These are phyloP conservation scores for Ciconia maguari DNA, from an alignment of 2,113 vertebrate species.

Conservation along the genomic window DNA sequence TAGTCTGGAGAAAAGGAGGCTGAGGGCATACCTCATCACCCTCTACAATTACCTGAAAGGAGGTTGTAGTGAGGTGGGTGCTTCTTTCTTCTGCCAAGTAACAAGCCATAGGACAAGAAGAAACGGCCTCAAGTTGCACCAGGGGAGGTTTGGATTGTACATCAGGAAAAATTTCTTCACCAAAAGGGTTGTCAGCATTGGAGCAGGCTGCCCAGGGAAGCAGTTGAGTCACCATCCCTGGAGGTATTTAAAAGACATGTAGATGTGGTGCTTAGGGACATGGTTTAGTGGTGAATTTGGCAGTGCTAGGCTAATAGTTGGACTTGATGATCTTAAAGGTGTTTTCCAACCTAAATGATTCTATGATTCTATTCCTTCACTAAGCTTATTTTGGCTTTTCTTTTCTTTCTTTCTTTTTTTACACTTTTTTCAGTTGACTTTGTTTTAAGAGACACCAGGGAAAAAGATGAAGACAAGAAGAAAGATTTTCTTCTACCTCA, in stretches of 20 bases:
- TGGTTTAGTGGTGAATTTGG: not conserved
- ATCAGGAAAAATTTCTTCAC: not conserved
- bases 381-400: not conserved
- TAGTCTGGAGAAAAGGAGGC: not conserved
- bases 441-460: slow-evolving; percentile 77
- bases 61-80: not conserved
- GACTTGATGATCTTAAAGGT: not conserved
- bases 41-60: not conserved
- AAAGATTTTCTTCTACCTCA: slow-evolving; percentile 68
- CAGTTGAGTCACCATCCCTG: not conserved
- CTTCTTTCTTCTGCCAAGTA: not conserved
- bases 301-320: not conserved
- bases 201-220: not conserved
- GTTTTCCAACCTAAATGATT: not conserved
- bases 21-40: not conserved
- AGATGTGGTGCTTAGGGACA: fast-evolving
- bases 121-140: not conserved
- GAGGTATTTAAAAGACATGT: not conserved
- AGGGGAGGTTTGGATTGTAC: not conserved
- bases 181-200: not conserved
- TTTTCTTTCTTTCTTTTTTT: not conserved
- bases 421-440: slow-evolving; percentile 81
- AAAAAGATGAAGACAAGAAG: slow-evolving; percentile 67
- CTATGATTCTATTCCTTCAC: not conserved
- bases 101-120: not conserved